Evolutionary conservation across 2,888 invertebrate species (phyloP), one percentile per base, ranked within the genome.

Genomic region (Hoplodrina ambigua): DNA sequence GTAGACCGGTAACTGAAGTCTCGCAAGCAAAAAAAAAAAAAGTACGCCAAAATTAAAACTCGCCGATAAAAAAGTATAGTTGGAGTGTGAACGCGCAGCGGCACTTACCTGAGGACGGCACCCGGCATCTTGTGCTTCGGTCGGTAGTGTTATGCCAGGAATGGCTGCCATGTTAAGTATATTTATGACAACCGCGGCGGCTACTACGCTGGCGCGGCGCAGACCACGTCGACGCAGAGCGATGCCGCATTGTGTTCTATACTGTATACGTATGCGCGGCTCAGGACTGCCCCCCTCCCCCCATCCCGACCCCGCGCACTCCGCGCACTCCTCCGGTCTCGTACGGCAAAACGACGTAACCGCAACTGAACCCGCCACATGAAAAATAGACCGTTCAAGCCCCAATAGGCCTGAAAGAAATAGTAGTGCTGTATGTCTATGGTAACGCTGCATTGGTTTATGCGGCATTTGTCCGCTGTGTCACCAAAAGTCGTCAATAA

Each of bases 171-270:
- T 83, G 89, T 83, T 86, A 81, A 88, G 88, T 89, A 88, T 93
- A 92, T 93, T 92, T 92, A 92, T 90, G 88, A 87, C 83, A 84
- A 82, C 74, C 82, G 88, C 75, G 84, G 90, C 75, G 81, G 86
- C 87, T 88, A 91, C 85, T 89, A 90, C 91, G 91, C 92, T 89
- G 92, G 93, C 94, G 88, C 88, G 92, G 93, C 94, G 88, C 88
- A 85, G 79, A 76, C 85, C 85, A 90, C 93, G 93, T 92, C 94
- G 94, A 87, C 92, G 94, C 94, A 92, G 90, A 88, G 72, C 88
- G 89, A 85, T 93, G 92, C 92, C 94, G 94, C 94, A 95, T 92
- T 93, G 91, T 91, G 91, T 85, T 93, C 92, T 93, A 92, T 91
- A 89, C 86, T 89, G 85, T 89, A 88, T 90, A 92, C 89, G 86